Conservation (phyloP, 2,797 vertebrate species). For the Acestrorhynchus altus region DNA sequence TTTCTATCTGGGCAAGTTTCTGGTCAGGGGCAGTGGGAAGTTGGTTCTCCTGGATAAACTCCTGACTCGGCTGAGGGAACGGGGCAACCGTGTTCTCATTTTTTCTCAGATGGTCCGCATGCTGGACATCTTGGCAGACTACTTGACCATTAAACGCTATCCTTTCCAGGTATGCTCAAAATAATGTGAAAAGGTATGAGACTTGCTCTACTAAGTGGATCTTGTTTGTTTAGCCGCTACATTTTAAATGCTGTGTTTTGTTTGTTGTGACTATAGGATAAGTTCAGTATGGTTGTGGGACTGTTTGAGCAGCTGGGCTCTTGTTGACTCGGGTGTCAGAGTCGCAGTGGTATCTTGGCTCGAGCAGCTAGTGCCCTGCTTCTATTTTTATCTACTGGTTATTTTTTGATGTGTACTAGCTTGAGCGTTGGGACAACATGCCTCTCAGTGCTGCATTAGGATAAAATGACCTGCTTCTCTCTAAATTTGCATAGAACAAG, state of each 20-base stretch:
- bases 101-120: conserved; percentile 99
- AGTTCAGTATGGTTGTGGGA: background rate
- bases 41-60: conserved; percentile 96
- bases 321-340: conserved; percentile 54
- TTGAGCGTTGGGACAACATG: conserved; percentile 20
- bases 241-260: background rate
- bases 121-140: conserved; percentile 98
- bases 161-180: conserved; percentile 89
- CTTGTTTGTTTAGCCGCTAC: conserved; percentile 23
- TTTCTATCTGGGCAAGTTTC: conserved; percentile 72
- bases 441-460: conserved; percentile 30
- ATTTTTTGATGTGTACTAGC: conserved; percentile 74
- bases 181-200: background rate
- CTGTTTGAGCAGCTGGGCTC: conserved; percentile 18
- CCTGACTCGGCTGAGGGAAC: conserved; percentile 89
- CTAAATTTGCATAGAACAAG: background rate
- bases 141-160: conserved; percentile 92
- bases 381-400: conserved; percentile 86
- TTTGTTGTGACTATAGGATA: conserved; percentile 27
- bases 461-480: background rate
- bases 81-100: conserved; percentile 96
- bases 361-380: conserved; percentile 49
- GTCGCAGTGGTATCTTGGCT: conserved; percentile 62
- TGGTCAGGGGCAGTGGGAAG: conserved; percentile 95
- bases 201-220: background rate